Evolutionary conservation across 64 coral and sea anemone genomes (phyloP).

Genomic region (Orbicella faveolata): DNA sequence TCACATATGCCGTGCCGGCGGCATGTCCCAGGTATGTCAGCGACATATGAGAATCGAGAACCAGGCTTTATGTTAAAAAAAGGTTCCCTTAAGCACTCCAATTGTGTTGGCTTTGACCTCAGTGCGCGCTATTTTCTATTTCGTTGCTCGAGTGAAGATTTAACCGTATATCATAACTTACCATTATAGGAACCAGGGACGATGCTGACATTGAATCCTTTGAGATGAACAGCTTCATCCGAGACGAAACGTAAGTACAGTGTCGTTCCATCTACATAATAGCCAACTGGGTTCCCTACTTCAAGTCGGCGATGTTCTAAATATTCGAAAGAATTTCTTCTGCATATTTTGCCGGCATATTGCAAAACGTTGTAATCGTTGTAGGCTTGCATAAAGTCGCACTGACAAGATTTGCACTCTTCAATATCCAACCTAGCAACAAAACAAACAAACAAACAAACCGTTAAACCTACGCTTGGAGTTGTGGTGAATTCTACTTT

Average conservation of each 20-base stretch:
- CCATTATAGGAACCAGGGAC: neutral
- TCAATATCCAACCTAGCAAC: conserved; percentile 12
- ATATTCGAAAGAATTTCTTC: neutral
- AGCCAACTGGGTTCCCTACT: neutral
- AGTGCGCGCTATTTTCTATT: too few relatives aligned
- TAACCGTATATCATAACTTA: neutral
- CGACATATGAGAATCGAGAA: too few relatives aligned
- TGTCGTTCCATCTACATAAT: too few relatives aligned
- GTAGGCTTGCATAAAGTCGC: neutral
- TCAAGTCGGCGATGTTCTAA: neutral
- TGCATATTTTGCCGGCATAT: neutral
- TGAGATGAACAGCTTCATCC: neutral
- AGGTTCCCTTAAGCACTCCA: too few relatives aligned
- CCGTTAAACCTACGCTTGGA: too few relatives aligned
- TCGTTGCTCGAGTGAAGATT: too few relatives aligned
- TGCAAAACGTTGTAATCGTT: neutral
- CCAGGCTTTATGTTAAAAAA: too few relatives aligned
- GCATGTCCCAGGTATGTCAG: too few relatives aligned
- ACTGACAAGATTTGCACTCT: neutral
- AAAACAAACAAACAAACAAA: neutral
- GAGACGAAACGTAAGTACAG: neutral
- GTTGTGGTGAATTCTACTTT: too few relatives aligned
- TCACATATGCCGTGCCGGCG: too few relatives aligned
- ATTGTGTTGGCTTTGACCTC: too few relatives aligned
- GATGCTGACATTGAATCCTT: neutral